phyloP scores from a whole-genome alignment of 2,888 invertebrate genomes.

The Anoplius nigerrimus region DNA sequence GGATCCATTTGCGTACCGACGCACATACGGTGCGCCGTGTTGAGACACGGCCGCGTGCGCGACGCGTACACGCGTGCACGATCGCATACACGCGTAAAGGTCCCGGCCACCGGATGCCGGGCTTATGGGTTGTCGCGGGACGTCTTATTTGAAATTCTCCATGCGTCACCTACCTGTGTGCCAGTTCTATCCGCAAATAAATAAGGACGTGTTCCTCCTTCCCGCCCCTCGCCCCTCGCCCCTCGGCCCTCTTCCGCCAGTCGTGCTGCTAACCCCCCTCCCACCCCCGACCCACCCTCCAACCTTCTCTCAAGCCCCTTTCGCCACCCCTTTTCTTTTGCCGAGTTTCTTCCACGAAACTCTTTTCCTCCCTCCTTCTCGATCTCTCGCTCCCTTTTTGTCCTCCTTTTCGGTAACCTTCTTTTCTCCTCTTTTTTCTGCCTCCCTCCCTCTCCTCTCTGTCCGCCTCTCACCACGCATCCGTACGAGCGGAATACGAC shows the following conservation, averaged over 20 bases:
- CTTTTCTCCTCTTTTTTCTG: too few species aligned
- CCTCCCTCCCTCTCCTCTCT: too few species aligned
- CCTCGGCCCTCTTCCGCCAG: not conserved
- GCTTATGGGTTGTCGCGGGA: conserved; percentile 17
- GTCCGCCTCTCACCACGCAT: too few species aligned
- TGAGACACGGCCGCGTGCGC: conserved; percentile 2
- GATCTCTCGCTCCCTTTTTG: not conserved
- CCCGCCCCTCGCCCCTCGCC: not conserved
- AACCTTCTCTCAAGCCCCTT: not conserved
- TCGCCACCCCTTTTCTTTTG: not conserved
- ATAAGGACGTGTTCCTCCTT: conserved; percentile 41
- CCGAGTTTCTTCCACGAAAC: not conserved
- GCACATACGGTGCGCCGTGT: conserved; percentile 13
- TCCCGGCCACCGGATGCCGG: conserved; percentile 20
- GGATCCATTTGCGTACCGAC: conserved; percentile 24
- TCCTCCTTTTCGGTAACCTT: not conserved
- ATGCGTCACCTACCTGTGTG: conserved; percentile 23
- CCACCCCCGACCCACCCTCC: not conserved
- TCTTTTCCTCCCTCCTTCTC: too few species aligned
- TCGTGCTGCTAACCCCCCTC: not conserved
- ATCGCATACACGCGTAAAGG: conserved; percentile 11
- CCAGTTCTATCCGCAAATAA: conserved; percentile 45
- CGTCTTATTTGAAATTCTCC: conserved; percentile 43
- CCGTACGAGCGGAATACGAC: too few species aligned
- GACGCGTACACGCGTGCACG: not conserved